phyloP scores from a whole-genome alignment of 2,797 vertebrate species.

The Spatula versicolor region DNA sequence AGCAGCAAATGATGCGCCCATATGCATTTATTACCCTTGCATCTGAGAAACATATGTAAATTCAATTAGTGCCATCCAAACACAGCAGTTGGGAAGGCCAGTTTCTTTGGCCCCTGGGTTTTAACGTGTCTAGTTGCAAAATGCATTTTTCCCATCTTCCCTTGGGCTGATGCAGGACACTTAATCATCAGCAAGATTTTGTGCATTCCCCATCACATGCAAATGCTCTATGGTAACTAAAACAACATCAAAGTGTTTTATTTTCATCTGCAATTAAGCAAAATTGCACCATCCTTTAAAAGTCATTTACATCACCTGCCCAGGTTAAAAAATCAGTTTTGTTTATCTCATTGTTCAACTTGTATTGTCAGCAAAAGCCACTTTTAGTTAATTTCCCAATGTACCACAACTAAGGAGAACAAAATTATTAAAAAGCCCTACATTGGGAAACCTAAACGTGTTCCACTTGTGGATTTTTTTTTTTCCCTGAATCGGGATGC shows the following conservation, averaged over 20 bases:
- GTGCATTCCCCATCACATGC: background rate
- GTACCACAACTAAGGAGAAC: background rate
- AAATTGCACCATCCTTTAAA: background rate
- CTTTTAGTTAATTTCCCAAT: constrained; percentile 13
- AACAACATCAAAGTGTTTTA: background rate
- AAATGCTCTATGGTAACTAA: background rate
- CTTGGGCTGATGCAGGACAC: background rate
- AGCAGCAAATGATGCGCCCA: background rate
- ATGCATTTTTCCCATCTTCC: background rate
- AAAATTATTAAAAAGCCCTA: constrained; percentile 4
- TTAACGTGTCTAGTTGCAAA: background rate
- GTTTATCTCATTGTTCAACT: background rate
- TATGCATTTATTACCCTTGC: background rate
- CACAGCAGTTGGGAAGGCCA: background rate
- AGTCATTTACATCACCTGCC: background rate
- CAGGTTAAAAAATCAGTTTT: background rate
- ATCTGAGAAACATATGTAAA: background rate
- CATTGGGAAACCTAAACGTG: background rate
- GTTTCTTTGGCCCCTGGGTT: background rate
- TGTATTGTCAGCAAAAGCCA: background rate
- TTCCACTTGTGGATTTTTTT: background rate
- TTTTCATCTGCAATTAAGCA: constrained; percentile 9
- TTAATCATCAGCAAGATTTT: background rate
- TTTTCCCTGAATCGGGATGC: background rate
- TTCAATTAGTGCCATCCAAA: background rate